These are phyloP conservation scores for Charanyca ferruginea DNA, from an alignment of 2,888 invertebrate genomes.

Conservation along the genomic window DNA sequence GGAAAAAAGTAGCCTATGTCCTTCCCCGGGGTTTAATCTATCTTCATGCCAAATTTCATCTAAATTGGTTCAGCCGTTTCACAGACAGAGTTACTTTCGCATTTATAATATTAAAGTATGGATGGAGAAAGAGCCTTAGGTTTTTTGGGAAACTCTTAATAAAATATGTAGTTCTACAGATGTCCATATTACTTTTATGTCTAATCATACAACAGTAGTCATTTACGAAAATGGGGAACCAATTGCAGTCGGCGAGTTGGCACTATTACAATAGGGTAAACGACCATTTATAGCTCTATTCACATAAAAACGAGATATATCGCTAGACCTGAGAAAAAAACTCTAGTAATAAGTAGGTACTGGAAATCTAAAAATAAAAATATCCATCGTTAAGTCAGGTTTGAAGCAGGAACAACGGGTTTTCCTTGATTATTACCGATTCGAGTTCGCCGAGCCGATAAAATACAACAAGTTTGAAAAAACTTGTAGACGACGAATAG, in stretches of 20 bases:
- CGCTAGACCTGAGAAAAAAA: slow-evolving; percentile 15
- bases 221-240: slow-evolving; percentile 1
- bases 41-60: too few species aligned
- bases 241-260: slow-evolving; percentile 3
- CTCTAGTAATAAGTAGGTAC: not conserved
- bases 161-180: too few species aligned
- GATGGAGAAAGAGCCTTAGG: too few species aligned
- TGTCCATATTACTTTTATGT: slow-evolving; percentile 3
- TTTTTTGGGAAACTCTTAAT: too few species aligned
- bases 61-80: too few species aligned
- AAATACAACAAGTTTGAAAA: slow-evolving; percentile 30
- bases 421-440: slow-evolving; percentile 40
- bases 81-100: too few species aligned
- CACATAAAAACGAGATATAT: slow-evolving; percentile 15
- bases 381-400: slow-evolving; percentile 19
- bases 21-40: too few species aligned
- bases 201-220: not conserved
- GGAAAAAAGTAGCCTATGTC: too few species aligned
- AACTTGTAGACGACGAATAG: slow-evolving; percentile 8
- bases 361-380: slow-evolving; percentile 22
- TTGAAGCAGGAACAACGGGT: slow-evolving; percentile 39
- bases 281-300: slow-evolving; percentile 23
- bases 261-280: slow-evolving; percentile 24
- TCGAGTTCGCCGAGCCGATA: slow-evolving; percentile 19
- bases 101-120: too few species aligned